phyloP scores from a whole-genome alignment of 2,797 vertebrate species.

The Garrulus glandarius region DNA sequence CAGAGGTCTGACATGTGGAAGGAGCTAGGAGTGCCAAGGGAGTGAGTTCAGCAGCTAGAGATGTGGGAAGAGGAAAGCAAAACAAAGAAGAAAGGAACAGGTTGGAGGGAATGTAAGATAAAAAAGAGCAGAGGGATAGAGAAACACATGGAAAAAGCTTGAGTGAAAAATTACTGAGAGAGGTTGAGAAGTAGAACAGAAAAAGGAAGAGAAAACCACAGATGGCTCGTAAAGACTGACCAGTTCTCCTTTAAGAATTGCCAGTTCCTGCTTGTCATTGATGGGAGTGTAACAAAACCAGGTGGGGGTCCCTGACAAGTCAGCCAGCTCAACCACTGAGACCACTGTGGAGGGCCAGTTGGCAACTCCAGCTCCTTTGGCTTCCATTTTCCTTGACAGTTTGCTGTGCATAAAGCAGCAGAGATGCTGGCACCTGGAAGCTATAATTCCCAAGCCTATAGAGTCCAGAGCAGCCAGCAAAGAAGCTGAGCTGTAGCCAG shows the following conservation, averaged over 20 bases:
- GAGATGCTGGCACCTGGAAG: background rate
- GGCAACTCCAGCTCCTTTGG: background rate
- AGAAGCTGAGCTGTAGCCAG: background rate
- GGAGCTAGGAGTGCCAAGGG: background rate
- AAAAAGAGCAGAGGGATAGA: background rate
- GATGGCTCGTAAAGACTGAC: background rate
- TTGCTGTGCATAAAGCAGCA: background rate
- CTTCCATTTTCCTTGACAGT: background rate
- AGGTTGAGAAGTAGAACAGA: background rate
- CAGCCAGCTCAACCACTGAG: background rate
- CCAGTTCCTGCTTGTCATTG: background rate
- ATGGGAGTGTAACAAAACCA: background rate
- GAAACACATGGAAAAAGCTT: background rate
- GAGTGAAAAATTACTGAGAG: background rate
- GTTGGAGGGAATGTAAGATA: background rate
- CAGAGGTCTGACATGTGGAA: background rate
- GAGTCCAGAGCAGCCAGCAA: background rate
- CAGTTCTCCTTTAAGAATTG: background rate
- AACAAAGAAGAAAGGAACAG: background rate
- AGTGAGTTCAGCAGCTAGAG: background rate
- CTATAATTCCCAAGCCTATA: background rate
- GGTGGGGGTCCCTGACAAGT: background rate
- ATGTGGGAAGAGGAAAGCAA: background rate
- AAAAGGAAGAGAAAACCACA: background rate
- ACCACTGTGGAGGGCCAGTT: background rate